These are phyloP conservation scores for Heliconius sara DNA, from an alignment of 2,888 invertebrate species.

Conservation along the genomic window DNA sequence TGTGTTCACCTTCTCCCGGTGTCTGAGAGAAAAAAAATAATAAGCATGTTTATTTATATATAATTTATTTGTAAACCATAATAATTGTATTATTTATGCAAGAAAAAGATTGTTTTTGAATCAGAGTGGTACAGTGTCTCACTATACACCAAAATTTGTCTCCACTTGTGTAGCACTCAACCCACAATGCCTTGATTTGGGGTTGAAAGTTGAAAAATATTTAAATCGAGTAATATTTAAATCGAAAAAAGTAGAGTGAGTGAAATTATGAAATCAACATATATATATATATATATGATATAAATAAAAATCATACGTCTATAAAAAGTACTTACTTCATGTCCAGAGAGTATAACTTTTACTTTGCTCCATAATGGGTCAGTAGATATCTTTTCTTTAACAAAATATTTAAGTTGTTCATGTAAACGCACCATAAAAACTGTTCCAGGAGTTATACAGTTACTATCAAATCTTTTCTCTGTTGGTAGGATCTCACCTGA, in stretches of 20 bases:
- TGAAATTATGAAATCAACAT: neutral
- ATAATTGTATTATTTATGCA: no score
- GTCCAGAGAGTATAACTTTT: constrained; percentile 94
- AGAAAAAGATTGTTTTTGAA: no score
- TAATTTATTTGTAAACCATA: neutral
- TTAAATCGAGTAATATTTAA: no score
- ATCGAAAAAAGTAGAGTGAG: neutral
- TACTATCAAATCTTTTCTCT: constrained; percentile 96
- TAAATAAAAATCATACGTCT: neutral
- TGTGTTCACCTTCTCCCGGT: constrained; percentile 99
- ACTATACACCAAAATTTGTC: no score
- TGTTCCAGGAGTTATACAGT: constrained; percentile 98
- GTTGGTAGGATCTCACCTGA: constrained; percentile 89
- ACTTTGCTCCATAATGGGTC: constrained; percentile 95
- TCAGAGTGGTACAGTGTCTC: no score
- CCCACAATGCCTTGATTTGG: no score
- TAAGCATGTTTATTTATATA: neutral
- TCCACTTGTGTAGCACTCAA: no score
- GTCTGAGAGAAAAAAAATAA: constrained; percentile 77
- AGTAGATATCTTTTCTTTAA: constrained; percentile 91
- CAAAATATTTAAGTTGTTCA: constrained; percentile 93
- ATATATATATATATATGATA: neutral
- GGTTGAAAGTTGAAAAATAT: no score
- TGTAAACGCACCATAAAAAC: constrained; percentile 96
- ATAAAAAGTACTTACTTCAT: constrained; percentile 86